Conservation (phyloP, 2,888 invertebrate species). For the Glyphotaelius pellucidus region DNA sequence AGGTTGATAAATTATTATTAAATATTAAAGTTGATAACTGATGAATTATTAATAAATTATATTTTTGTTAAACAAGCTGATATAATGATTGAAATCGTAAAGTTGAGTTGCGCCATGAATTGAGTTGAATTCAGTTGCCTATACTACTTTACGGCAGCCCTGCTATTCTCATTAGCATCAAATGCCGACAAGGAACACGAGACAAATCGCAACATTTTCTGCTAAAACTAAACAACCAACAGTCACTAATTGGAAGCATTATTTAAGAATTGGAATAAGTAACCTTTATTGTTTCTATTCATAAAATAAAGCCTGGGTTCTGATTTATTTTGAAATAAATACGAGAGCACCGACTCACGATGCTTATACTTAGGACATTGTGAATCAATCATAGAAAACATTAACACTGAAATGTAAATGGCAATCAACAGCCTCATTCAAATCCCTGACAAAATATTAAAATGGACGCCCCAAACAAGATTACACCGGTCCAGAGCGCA, state of each 20-base stretch:
- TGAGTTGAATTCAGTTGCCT: too few relatives aligned
- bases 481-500: conserved; percentile 46
- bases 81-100: too few relatives aligned
- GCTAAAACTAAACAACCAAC: neutral
- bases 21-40: too few relatives aligned
- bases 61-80: too few relatives aligned
- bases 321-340: neutral
- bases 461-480: conserved; percentile 61
- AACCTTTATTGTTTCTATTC: neutral
- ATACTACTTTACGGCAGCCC: neutral
- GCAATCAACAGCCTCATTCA: conserved; percentile 61
- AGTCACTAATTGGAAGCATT: neutral
- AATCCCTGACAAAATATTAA: conserved; percentile 65
- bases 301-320: too few relatives aligned
- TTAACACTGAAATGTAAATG: conserved; percentile 58
- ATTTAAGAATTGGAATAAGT: neutral
- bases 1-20: too few relatives aligned
- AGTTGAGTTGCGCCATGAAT: too few relatives aligned
- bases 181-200: neutral
- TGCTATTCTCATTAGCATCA: neutral
- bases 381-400: conserved; percentile 51
- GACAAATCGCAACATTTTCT: neutral
- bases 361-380: neutral
- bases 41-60: too few relatives aligned
- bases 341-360: neutral